These are phyloP conservation scores for Lepilemur septentrionalis DNA, from an alignment of 2,797 vertebrate species.

Conservation along the genomic window DNA sequence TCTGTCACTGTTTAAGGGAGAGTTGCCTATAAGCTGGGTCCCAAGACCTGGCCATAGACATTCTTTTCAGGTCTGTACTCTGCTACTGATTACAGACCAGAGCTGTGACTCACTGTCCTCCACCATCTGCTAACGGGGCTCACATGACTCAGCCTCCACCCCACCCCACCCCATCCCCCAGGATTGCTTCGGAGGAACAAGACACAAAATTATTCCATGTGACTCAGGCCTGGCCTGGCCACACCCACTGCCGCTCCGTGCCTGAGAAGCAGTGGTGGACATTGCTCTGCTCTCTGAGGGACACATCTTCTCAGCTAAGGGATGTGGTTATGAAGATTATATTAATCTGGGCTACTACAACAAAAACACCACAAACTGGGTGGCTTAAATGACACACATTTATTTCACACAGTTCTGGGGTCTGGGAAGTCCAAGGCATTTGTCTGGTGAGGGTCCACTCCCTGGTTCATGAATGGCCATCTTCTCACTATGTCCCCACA, in stretches of 20 bases:
- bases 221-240: constrained; percentile 13
- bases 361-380: not conserved
- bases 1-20: not conserved
- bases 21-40: not conserved
- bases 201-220: not conserved
- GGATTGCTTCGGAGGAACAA: not conserved
- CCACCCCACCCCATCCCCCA: not conserved
- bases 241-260: not conserved
- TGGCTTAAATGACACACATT: not conserved
- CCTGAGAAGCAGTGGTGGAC: not conserved
- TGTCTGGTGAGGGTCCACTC: not conserved
- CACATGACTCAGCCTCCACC: constrained; percentile 22
- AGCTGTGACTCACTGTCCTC: not conserved
- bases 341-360: not conserved
- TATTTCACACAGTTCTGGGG: not conserved
- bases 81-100: not conserved
- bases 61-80: not conserved
- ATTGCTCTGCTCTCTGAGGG: not conserved
- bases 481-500: not conserved
- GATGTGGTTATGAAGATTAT: not conserved
- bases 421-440: not conserved
- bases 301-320: not conserved
- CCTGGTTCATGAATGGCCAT: no score
- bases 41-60: not conserved
- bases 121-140: not conserved